Base-by-base conservation (phyloP, 2,797 vertebrate species). In the Gadopsis bispinosus region DNA sequence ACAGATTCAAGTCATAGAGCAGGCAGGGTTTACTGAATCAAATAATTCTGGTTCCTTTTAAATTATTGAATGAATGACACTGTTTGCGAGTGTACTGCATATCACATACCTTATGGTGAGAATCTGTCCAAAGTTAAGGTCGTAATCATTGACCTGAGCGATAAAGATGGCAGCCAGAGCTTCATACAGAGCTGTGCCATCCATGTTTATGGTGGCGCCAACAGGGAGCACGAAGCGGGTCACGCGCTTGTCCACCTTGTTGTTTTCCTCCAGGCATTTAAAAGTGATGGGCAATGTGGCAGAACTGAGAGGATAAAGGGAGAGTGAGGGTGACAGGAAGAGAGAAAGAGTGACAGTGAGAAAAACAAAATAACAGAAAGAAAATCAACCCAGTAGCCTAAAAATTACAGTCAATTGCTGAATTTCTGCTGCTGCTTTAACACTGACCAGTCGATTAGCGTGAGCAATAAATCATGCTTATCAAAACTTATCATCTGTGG, bases 141-240 rank as follows among this genome's bases (percentile, higher is more conserved):
- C 90, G 65, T 94, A 93, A 69, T 89, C 85, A 73, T 97, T 97
- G 93, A 96, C 96, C 83, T 97, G 96, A 55, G 96, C 96, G 1
- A 97, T 97, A 85, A 97, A 97, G 88, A 97, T 96, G 90, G 96
- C 96, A 4, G 96, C 96, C 86, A 97, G 91, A 12, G 96, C 96
- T 86, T 97, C 96, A 11, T 97, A 97, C 4, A 97, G 87, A 31
- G 96, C 96, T 0, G 96, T 97, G 50, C 96, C 96, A 10, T 97
- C 96, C 96, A 97, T 97, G 91, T 97, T 96, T 71, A 97, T 97
- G 31, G 96, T 97, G 65, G 96, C 96, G 1, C 96, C 96, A 0
- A 97, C 96, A 1, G 96, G 96, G 39, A 97, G 90, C 63, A 97
- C 96, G 4, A 97, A 96, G 13, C 96, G 94, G 3, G 95, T 96